Base-by-base conservation (phyloP, 2,797 vertebrate species). In the Centroberyx gerrardi region DNA sequence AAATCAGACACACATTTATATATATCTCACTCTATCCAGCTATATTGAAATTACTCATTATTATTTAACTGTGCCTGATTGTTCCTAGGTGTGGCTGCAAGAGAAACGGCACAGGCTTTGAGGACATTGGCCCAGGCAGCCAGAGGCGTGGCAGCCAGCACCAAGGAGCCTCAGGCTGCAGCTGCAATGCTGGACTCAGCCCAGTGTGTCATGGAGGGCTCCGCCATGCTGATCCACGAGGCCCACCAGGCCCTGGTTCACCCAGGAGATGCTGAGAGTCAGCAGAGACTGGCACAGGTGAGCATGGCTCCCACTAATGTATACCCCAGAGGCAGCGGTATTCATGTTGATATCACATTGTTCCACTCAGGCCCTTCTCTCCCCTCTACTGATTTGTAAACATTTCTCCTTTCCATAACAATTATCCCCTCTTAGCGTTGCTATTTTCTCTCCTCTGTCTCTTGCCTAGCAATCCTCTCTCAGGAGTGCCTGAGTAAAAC, bases 221-320 rank as follows among this genome's bases (percentile, higher is more conserved):
- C 98, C 0, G 97, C 97, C 31, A 96, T 99, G 95, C 96, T 99
- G 71, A 99, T 99, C 84, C 97, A 99, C 3, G 98, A 99, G 85
- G 98, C 98, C 22, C 98, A 99, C 84, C 96, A 99, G 93, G 98
- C 98, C 18, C 92, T 99, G 83, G 95, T 97, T 54, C 97, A 96
- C 42, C 98, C 98, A 0, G 98, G 98, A 13, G 98, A 99, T 52
- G 96, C 98, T 0, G 98, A 99, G 90, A 97, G 97, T 80, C 98
- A 99, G 83, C 98, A 99, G 92, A 97, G 98, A 69, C 91, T 99
- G 76, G 98, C 98, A 9, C 98, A 99, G 97, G 98, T 99, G 53
- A 94, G 86, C 62, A 14, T 9, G 31, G 22, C 53, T 69, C 64
- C 46, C 49, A 6, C 42, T 74, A 74, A 60, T 68, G 28, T 46